Base-by-base conservation (phyloP, 2,888 invertebrate genomes). In the Hydrotaea cyrtoneurina region DNA sequence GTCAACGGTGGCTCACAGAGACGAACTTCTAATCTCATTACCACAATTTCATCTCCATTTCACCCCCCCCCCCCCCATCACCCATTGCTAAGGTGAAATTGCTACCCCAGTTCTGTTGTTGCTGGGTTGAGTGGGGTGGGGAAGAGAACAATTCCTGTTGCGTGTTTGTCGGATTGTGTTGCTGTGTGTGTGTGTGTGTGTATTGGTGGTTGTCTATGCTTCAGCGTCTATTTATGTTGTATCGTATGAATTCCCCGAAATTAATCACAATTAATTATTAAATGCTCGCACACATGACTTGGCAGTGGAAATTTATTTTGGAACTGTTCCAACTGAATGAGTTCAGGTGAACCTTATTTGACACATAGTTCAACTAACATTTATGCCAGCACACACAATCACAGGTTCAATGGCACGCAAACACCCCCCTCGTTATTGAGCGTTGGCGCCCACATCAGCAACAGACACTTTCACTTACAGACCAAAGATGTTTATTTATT, bases 241-340 rank as follows among this genome's bases (percentile, higher is more conserved):
- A 31, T 2, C 31, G 50, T 21, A 21, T 1, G 10, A 15, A 21
- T 8, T 0, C 19, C 23, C 13, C 39, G 17, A 46, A 73, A 72
- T 77, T 73, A 55, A 72, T 77, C 72, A 64, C 31, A 43, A 72
- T 59, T 73, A 59, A 73, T 77, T 46, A 77, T 66, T 59, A 57
- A 73, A 66, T 71, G n/a, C n/a, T n/a, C n/a, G n/a, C n/a, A n/a
- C 50, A 50, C 50, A 15, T n/a, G n/a, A 2, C 43, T 2, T n/a
- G 3, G 8, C n/a, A 4, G n/a, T n/a, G 59, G 31, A 59, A 69
- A 62, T 69, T 26, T 26, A 23, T 11, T 59, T 59, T 26, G 59
- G 59, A 23, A 59, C 26, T 59, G 8, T 15, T 36, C 11, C 19
- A 23, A 10, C 23, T n/a, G 2, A 10, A 15, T 59, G 23, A 15